Evolutionary conservation across 2,888 invertebrate genomes (phyloP).

Genomic region (Microplitis deprimator): DNA sequence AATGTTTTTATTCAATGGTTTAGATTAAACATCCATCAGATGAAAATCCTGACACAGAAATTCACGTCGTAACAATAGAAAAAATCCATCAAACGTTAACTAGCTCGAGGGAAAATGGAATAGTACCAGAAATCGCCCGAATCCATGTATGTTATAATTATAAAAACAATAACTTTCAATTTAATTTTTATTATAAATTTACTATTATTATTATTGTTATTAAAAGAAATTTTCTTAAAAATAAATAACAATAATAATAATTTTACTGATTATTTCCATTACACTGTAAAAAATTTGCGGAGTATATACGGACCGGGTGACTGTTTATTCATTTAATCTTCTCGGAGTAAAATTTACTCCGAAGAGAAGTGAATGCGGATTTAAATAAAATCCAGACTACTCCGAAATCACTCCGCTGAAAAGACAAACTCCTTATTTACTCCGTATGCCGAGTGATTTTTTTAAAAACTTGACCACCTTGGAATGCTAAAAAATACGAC

Average conservation of each 20-base stretch:
- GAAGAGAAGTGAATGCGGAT: too few relatives aligned
- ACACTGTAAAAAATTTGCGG: too few relatives aligned
- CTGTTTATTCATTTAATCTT: too few relatives aligned
- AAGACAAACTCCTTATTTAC: too few relatives aligned
- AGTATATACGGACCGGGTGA: too few relatives aligned
- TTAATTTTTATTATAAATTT: not conserved
- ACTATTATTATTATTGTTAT: not conserved
- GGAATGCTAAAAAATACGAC: too few relatives aligned
- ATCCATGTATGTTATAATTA: slow-evolving; percentile 18
- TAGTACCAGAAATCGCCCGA: slow-evolving; percentile 19
- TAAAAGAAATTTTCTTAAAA: not conserved
- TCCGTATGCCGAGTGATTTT: too few relatives aligned
- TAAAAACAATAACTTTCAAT: not conserved
- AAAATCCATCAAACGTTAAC: slow-evolving; percentile 30
- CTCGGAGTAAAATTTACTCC: too few relatives aligned
- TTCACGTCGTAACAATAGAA: slow-evolving; percentile 34
- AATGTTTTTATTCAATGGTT: slow-evolving; percentile 8
- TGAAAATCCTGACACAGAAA: slow-evolving; percentile 35
- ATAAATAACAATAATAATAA: not conserved
- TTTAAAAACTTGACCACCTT: too few relatives aligned
- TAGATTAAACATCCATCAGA: slow-evolving; percentile 26
- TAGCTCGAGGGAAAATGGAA: slow-evolving; percentile 13
- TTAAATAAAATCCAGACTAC: too few relatives aligned
- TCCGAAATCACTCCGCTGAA: too few relatives aligned
- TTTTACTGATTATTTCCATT: not conserved